Evolutionary conservation across 2,888 invertebrate genomes (phyloP), one percentile per base, ranked within the genome.

Genomic region (Petrophora chlorosata): DNA sequence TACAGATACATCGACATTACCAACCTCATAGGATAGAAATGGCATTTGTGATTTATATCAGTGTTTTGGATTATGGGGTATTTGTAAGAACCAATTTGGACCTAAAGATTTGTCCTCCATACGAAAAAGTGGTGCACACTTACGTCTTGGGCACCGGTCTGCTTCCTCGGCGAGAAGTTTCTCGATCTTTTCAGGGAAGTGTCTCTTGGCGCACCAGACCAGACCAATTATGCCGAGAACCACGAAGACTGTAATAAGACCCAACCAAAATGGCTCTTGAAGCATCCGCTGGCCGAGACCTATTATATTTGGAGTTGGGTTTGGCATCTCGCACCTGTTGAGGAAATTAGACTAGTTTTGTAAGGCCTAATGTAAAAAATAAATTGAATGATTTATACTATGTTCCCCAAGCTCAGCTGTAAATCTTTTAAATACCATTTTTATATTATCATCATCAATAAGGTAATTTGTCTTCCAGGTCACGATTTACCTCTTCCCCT

Each of bases 231-330:
- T 91, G 38, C 93, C 94, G 66, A 97, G 91, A 0, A 97, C 95
- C 5, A 94, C 92, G 66, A 95, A 94, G 0, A 97, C 96, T 0
- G 96, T 95, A 76, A 97, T 95, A 25, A 97, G 91, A 0, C 97
- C 97, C 29, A 97, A 89, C 97, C 97, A 97, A 80, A 97, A 97
- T 0, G 97, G 97, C 75, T 97, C 96, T 64, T 96, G 95, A 17
- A 97, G 87, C 94, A 97, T 95, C 15, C 95, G 89, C 62, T 96
- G 93, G 5, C 96, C 95, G 10, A 96, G 86, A 3, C 89, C 77
- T 13, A 87, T 79, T 50, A 89, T 88, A 48, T 85, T 85, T 1
- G 89, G 88, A 0, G 81, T 78, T 0, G 89, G 88, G 65, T 94
- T 93, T 58, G 93, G 90, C 84, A 94, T 93, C 79, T 96, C 95